Conservation (phyloP, 2,113 vertebrate species). For the Vimba vimba region DNA sequence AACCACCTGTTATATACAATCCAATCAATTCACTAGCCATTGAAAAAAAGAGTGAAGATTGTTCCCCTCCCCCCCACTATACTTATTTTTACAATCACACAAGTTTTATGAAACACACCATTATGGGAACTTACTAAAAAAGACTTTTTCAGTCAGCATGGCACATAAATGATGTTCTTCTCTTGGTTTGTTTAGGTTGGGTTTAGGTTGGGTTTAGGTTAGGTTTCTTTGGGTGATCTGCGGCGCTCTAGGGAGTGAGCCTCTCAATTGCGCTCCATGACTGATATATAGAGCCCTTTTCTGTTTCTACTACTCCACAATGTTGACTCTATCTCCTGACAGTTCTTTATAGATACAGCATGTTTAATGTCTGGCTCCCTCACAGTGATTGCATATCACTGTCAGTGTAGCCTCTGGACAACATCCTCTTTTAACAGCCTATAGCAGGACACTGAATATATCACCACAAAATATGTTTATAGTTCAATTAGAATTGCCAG, state of each 20-base stretch:
- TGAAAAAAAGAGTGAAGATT: too few species aligned
- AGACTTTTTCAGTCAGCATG: background rate
- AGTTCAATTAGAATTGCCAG: constrained; percentile 6
- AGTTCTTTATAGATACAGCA: constrained; percentile 25
- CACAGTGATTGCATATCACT: constrained; percentile 33
- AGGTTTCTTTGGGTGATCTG: constrained; percentile 11
- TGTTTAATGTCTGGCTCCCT: constrained; percentile 27
- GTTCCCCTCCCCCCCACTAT: too few species aligned
- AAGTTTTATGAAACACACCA: background rate
- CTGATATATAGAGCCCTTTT: constrained; percentile 17
- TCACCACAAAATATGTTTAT: constrained; percentile 9
- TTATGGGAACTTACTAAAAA: background rate
- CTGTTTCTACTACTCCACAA: background rate
- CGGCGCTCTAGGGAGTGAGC: background rate
- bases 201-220: background rate
- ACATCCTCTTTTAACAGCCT: constrained; percentile 4
- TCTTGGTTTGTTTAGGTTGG: background rate
- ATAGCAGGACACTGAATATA: background rate
- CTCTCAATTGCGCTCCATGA: constrained; percentile 13
- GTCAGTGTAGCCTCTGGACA: constrained; percentile 6
- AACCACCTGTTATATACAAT: background rate
- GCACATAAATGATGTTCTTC: background rate
- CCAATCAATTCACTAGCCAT: background rate
- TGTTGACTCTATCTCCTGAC: background rate
- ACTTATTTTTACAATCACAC: background rate